These are phyloP conservation scores for Sturmia bella DNA, from an alignment of 2,888 invertebrate species.

Conservation along the genomic window DNA sequence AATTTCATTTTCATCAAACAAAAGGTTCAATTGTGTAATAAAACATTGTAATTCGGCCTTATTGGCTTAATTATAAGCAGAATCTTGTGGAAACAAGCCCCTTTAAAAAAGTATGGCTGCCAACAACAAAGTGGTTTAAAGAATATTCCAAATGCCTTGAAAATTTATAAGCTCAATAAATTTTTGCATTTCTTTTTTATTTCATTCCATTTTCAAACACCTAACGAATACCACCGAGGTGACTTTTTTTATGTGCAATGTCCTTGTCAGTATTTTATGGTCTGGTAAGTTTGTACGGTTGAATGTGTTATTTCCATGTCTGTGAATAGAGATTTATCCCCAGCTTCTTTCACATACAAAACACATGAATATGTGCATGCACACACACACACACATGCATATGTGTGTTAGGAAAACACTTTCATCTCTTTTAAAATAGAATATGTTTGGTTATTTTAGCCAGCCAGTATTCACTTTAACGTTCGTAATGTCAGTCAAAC, in stretches of 20 bases:
- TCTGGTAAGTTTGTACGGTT: background rate
- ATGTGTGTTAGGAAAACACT: background rate
- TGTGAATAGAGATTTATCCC: background rate
- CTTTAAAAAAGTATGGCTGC: no score
- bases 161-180: no score
- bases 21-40: no score
- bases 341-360: background rate
- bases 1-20: no score
- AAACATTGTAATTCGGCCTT: no score
- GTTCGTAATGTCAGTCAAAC: no score
- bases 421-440: background rate
- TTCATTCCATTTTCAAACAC: background rate
- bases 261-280: background rate
- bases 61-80: no score
- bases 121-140: no score
- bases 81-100: no score
- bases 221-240: background rate
- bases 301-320: background rate
- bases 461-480: no score
- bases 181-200: no score
- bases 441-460: background rate
- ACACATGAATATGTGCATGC: background rate
- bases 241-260: background rate
- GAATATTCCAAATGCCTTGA: no score
- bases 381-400: background rate